A percentile compares a stretch with the other conserved stretches of the same genome.
Conservation (phyloP, 64 coral and sea anemone genomes). For the Actinia equina region DNA sequence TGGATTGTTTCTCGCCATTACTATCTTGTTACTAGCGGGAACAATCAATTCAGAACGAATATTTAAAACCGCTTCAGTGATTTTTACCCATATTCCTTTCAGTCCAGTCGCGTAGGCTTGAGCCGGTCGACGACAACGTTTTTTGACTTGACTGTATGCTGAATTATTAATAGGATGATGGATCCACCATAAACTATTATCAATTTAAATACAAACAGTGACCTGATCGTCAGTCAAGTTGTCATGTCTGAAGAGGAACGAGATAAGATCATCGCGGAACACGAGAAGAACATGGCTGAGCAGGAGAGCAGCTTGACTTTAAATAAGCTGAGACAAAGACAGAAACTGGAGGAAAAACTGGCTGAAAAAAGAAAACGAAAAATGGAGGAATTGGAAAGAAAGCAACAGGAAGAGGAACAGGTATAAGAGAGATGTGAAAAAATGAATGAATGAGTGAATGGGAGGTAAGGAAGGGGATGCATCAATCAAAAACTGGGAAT, state of each 20-base stretch:
- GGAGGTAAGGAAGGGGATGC: neutral
- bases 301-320: conserved; percentile 91
- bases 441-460: neutral
- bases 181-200: neutral
- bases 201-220: conserved; percentile 11
- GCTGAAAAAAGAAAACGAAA: conserved; percentile 56
- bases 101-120: too few species aligned
- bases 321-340: conserved; percentile 83
- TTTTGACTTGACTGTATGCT: too few species aligned
- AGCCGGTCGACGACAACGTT: too few species aligned
- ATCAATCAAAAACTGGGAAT: neutral
- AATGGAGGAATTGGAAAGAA: conserved; percentile 73
- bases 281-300: conserved; percentile 85
- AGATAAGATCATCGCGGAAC: conserved; percentile 88
- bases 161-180: too few species aligned
- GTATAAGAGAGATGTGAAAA: conserved; percentile 2
- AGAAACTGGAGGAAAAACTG: conserved; percentile 78
- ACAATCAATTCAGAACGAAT: too few species aligned
- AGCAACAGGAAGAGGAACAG: conserved; percentile 66
- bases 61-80: too few species aligned
- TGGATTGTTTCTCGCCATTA: too few species aligned
- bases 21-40: too few species aligned
- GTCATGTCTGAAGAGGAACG: conserved; percentile 83
- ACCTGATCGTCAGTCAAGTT: conserved; percentile 79
- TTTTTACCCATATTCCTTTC: too few species aligned